Percentiles rank a stretch among this genome's conserved stretches.
phyloP scores from a whole-genome alignment of 2,797 vertebrate species.

The Lates japonicus region DNA sequence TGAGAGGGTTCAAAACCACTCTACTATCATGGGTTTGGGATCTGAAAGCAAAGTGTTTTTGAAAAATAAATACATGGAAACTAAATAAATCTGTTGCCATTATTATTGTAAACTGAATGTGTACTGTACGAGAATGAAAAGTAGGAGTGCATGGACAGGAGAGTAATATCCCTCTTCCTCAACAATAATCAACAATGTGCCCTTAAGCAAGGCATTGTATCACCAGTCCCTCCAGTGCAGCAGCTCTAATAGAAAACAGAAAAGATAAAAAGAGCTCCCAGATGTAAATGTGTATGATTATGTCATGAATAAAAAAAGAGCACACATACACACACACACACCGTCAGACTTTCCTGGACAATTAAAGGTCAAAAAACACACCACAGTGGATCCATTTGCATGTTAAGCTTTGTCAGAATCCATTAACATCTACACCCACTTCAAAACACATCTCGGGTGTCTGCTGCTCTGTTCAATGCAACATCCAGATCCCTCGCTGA shows the following conservation, averaged over 20 bases:
- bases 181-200: neutral
- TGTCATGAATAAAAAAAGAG: conserved; percentile 10
- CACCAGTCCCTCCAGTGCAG: neutral
- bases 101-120: neutral
- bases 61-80: no score
- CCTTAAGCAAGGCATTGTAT: neutral
- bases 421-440: conserved; percentile 38
- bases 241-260: conserved; percentile 26
- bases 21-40: no score
- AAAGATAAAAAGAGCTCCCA: conserved; percentile 17
- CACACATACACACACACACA: neutral
- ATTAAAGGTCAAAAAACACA: conserved; percentile 8
- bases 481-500: conserved; percentile 46
- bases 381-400: conserved; percentile 32
- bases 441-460: conserved; percentile 38
- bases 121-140: neutral
- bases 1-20: no score
- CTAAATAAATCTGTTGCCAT: no score
- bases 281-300: conserved; percentile 28
- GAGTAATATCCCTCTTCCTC: neutral
- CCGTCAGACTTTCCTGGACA: conserved; percentile 46
- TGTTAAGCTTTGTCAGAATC: conserved; percentile 33
- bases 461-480: conserved; percentile 47
- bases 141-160: neutral
- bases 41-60: no score